These are phyloP conservation scores for Armadillidium nasatum DNA, from an alignment of 1,140 invertebrate species.

Conservation along the genomic window DNA sequence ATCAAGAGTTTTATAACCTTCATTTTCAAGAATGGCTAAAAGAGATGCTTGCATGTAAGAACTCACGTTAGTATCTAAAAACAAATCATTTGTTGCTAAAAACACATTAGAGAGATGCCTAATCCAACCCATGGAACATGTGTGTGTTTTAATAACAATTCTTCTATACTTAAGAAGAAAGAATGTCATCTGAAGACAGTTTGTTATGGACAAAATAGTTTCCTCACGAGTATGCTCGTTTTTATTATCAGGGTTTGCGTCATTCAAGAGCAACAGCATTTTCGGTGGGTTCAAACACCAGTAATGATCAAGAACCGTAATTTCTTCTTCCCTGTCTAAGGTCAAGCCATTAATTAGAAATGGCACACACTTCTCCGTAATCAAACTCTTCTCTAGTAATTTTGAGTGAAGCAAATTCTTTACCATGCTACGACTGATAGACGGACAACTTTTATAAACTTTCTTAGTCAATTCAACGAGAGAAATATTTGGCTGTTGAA, in stretches of 20 bases:
- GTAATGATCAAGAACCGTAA: constrained; percentile 29
- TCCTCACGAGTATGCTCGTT: constrained; percentile 35
- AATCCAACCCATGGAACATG: constrained; percentile 29
- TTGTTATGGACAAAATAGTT: constrained; percentile 33
- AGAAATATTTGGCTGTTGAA: constrained; percentile 29
- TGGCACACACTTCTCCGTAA: constrained; percentile 30
- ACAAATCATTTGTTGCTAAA: constrained; percentile 36
- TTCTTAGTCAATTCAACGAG: constrained; percentile 29
- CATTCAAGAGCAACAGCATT: constrained; percentile 10
- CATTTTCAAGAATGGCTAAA: constrained; percentile 28
- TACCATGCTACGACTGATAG: constrained; percentile 29
- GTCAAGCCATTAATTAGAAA: constrained; percentile 35
- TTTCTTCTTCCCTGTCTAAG: constrained; percentile 27
- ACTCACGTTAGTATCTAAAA: constrained; percentile 35
- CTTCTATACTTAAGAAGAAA: constrained; percentile 32
- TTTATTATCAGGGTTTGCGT: not conserved
- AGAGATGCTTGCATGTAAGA: constrained; percentile 38
- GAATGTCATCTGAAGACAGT: constrained; percentile 40
- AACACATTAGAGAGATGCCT: constrained; percentile 36
- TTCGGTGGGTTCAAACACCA: constrained; percentile 38
- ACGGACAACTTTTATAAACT: constrained; percentile 16
- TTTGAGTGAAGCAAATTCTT: constrained; percentile 23
- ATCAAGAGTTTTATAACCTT: constrained; percentile 33
- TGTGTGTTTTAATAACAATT: constrained; percentile 12
- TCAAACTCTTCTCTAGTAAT: constrained; percentile 28